Conservation (phyloP, 2,113 vertebrate species). For the Pyrgilauda ruficollis region DNA sequence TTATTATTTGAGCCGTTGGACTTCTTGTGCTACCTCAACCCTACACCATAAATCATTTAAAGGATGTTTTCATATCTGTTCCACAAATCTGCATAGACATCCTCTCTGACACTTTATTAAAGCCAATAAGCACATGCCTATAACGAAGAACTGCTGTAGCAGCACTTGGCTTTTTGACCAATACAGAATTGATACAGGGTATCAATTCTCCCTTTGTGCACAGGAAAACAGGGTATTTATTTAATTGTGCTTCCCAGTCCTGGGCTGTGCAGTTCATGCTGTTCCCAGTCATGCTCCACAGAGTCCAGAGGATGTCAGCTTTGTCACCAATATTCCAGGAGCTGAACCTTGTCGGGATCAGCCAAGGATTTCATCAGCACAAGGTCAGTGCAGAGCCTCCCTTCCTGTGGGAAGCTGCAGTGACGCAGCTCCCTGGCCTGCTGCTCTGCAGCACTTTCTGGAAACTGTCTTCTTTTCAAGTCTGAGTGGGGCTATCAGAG, state of each 20-base stretch:
- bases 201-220: not conserved
- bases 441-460: conserved; percentile 3
- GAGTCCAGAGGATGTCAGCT: conserved; percentile 32
- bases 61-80: not conserved
- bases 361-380: conserved; percentile 45
- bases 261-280: not conserved
- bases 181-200: too few relatives aligned
- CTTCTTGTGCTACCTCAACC: not conserved
- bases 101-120: not conserved
- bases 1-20: not conserved
- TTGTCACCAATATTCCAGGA: not conserved
- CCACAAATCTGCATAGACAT: not conserved
- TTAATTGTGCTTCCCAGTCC: not conserved
- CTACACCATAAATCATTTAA: not conserved
- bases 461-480: not conserved
- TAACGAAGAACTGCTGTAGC: not conserved
- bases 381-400: conserved; percentile 33
- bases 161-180: conserved; percentile 26
- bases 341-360: conserved; percentile 40
- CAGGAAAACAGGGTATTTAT: not conserved
- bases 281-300: conserved; percentile 33
- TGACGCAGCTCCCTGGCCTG: not conserved
- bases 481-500: not conserved
- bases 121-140: not conserved
- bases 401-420: conserved; percentile 44